A percentile compares a stretch with the other conserved stretches of the same genome.
Conservation (phyloP, 1,140 invertebrate genomes). For the Dreissena rostriformis region DNA sequence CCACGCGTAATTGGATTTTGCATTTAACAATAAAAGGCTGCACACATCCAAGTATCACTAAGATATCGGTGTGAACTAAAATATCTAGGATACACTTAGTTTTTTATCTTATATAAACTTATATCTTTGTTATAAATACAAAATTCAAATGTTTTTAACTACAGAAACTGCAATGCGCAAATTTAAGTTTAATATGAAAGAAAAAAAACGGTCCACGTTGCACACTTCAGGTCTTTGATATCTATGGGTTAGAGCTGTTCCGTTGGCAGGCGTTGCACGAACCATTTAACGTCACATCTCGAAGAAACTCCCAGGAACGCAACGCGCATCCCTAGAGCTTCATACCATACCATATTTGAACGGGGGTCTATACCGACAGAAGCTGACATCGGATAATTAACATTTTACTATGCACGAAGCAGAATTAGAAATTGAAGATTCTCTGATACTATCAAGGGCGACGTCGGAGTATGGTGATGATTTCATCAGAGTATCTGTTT, state of each 20-base stretch:
- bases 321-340: slow-evolving; percentile 32
- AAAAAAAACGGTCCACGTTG: slow-evolving; percentile 28
- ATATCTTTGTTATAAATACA: too few relatives aligned
- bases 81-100: too few relatives aligned
- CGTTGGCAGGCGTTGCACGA: slow-evolving; percentile 8
- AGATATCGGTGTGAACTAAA: too few relatives aligned
- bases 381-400: slow-evolving; percentile 16
- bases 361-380: slow-evolving; percentile 10
- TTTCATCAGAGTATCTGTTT: slow-evolving; percentile 5
- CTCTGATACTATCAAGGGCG: slow-evolving; percentile 18
- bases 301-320: slow-evolving; percentile 3
- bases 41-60: too few relatives aligned
- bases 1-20: too few relatives aligned
- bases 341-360: slow-evolving; percentile 6
- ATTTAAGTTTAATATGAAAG: too few relatives aligned
- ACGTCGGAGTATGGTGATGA: slow-evolving; percentile 38
- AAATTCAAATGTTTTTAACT: too few relatives aligned
- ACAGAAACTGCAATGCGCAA: too few relatives aligned
- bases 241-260: slow-evolving; percentile 39
- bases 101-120: too few relatives aligned
- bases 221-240: slow-evolving; percentile 33
- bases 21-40: too few relatives aligned
- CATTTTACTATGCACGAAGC: slow-evolving; percentile 50
- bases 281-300: slow-evolving; percentile 46
- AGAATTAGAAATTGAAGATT: slow-evolving; percentile 28